phyloP scores from a whole-genome alignment of 1,140 invertebrate genomes.

The Orius laevigatus region DNA sequence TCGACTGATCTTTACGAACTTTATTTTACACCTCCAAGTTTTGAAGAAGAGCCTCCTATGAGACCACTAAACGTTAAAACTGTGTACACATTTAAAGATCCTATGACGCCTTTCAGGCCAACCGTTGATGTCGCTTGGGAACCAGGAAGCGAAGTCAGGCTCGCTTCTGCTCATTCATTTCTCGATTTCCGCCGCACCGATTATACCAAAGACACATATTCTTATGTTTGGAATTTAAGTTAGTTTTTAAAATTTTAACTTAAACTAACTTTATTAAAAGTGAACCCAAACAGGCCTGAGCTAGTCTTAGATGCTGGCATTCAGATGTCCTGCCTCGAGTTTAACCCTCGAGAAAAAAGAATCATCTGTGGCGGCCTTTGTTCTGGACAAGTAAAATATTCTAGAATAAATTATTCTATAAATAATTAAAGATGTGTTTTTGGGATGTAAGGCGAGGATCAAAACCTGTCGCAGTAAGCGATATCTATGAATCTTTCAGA shows the following conservation, averaged over 20 bases:
- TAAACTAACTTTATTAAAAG: too few species aligned
- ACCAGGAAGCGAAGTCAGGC: neutral
- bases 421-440: constrained; percentile 36
- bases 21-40: constrained; percentile 3
- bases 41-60: neutral
- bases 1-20: constrained; percentile 3
- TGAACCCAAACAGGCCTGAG: neutral
- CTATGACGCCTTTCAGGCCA: neutral
- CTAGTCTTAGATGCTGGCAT: constrained; percentile 1
- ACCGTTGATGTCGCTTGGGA: constrained; percentile 3
- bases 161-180: neutral
- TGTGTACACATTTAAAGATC: neutral
- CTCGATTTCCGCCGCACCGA: constrained; percentile 6
- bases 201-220: constrained; percentile 7
- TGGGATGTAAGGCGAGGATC: constrained; percentile 65
- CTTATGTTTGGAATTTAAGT: constrained; percentile 8
- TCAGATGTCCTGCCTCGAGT: constrained; percentile 1
- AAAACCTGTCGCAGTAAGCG: constrained; percentile 40
- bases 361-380: neutral
- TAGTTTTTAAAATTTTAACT: neutral
- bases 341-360: constrained; percentile 5
- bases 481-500: constrained; percentile 51
- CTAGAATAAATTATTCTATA: too few species aligned
- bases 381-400: constrained; percentile 1
- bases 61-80: neutral